Percentiles rank a stretch among this genome's conserved stretches.
Conservation (phyloP, 2,113 vertebrate genomes). For the Hemiprocne comata region DNA sequence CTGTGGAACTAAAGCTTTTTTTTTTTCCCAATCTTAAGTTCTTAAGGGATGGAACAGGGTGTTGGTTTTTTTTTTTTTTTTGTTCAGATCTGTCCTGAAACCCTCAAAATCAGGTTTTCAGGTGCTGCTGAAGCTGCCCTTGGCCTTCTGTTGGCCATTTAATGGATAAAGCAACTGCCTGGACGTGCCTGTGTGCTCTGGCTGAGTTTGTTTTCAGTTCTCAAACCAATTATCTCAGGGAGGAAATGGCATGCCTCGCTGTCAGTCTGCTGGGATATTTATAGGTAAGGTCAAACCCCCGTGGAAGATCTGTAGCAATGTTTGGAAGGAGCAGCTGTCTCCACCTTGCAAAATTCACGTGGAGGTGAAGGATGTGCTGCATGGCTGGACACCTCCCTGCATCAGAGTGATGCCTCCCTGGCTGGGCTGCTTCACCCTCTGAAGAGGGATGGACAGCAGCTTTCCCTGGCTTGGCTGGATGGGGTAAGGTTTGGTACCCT, state of each 20-base stretch:
- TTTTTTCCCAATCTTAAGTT: neutral
- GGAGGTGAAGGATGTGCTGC: neutral
- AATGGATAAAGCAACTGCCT: neutral
- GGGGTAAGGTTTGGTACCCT: neutral
- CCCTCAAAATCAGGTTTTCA: neutral
- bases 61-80: neutral
- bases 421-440: neutral
- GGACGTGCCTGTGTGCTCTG: neutral
- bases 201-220: neutral
- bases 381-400: neutral
- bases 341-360: neutral
- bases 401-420: fast-evolving
- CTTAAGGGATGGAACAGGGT: neutral
- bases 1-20: neutral
- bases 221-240: neutral
- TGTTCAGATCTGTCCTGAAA: neutral
- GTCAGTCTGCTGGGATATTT: constrained; percentile 14
- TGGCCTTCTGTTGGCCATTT: neutral
- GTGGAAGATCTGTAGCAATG: neutral
- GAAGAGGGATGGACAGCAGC: neutral
- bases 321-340: neutral
- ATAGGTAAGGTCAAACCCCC: neutral
- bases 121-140: neutral
- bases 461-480: neutral
- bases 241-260: neutral